phyloP scores from a whole-genome alignment of 2,113 vertebrate genomes.

The Rhynchomys soricoides region DNA sequence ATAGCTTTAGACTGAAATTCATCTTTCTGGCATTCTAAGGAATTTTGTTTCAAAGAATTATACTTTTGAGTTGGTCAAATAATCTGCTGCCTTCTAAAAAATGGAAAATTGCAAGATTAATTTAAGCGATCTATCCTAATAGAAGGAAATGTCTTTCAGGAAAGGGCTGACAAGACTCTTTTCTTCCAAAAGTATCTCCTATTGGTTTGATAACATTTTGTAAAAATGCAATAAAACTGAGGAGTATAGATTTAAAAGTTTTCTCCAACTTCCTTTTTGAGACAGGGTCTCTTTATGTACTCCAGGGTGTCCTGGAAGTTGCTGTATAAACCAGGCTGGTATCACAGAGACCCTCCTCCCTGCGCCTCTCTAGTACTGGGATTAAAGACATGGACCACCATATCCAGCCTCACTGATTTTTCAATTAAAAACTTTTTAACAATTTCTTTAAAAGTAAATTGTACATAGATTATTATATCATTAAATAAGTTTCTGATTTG shows the following conservation, averaged over 20 bases:
- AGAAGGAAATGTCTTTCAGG: not conserved
- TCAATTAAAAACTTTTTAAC: not conserved
- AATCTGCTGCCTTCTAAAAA: not conserved
- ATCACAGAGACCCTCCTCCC: not conserved
- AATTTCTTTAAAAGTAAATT: constrained; percentile 43
- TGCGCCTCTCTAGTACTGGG: not conserved
- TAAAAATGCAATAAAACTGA: not conserved
- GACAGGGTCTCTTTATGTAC: not conserved
- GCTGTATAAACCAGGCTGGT: not conserved
- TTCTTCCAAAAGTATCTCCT: not conserved
- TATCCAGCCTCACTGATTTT: not conserved
- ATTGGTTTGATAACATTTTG: not conserved
- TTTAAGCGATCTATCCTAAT: not conserved
- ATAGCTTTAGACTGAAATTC: not conserved
- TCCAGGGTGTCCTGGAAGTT: not conserved
- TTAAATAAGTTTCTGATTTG: not conserved
- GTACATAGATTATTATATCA: not conserved
- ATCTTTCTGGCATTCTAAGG: not conserved
- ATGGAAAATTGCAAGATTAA: not conserved
- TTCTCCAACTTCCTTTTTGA: not conserved
- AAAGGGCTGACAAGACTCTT: not conserved
- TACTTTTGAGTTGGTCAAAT: not conserved
- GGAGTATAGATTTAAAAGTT: not conserved
- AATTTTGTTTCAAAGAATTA: constrained; percentile 42
- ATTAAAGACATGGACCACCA: not conserved